These are phyloP conservation scores for Coturnix japonica DNA, from an alignment of 2,113 vertebrate genomes.

Conservation along the genomic window DNA sequence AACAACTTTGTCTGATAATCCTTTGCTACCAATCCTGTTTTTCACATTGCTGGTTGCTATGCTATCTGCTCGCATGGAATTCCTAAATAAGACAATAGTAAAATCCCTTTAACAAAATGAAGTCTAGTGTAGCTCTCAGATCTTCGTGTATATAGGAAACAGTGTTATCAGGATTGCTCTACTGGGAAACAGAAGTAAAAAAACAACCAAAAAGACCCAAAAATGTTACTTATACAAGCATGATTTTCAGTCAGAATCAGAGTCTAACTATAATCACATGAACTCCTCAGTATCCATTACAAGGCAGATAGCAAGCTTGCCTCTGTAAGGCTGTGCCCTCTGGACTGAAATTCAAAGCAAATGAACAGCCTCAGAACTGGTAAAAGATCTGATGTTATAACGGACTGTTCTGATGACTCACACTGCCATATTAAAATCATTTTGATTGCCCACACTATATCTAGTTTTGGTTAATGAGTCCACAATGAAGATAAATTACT, in stretches of 20 bases:
- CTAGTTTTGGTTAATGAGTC: neutral
- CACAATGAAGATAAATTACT: neutral
- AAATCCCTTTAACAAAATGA: neutral
- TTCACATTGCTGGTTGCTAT: constrained; percentile 82
- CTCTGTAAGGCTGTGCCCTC: neutral
- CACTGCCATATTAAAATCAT: neutral
- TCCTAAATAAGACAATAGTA: constrained; percentile 63
- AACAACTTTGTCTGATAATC: constrained; percentile 82
- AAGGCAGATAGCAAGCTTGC: neutral
- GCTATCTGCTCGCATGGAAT: constrained; percentile 84
- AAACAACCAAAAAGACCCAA: neutral
- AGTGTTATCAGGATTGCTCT: neutral
- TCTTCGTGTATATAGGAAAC: neutral
- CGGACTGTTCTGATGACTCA: neutral
- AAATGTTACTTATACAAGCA: neutral
- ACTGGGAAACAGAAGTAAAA: neutral
- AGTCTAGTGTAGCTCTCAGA: neutral
- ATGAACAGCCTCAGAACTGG: neutral
- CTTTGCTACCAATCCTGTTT: constrained; percentile 89
- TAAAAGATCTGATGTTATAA: neutral
- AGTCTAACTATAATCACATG: neutral
- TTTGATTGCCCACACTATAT: neutral
- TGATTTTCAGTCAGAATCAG: neutral
- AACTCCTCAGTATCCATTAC: neutral
- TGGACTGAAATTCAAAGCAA: neutral